Base-by-base conservation (phyloP, 2,888 invertebrate species). In the Eurytoma adleriae region DNA sequence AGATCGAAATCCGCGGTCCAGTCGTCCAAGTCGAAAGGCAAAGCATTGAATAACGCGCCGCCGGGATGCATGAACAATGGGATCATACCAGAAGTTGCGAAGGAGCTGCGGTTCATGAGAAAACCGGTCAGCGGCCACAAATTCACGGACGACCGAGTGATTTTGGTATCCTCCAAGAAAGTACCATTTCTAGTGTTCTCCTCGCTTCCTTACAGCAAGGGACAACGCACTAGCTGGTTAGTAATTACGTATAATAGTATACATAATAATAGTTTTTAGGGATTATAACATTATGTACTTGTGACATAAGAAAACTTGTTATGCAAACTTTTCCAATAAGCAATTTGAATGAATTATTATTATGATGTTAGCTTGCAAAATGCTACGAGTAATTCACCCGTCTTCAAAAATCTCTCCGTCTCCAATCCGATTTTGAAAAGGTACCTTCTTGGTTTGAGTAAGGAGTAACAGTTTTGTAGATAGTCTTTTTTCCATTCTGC, bases 131-230 rank as follows among this genome's bases (percentile, higher is more conserved):
- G 93, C 90, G 93, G 93, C 82, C 94, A 94, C 82, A 93, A 93
- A 85, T 95, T 95, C 87, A 94, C 93, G 88, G 95, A 96, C 90
- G 96, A 96, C 88, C 93, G 98, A 86, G 92, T 98, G 83, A 95
- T 96, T 78, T 93, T 98, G 91, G 94, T 96, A 57, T 95, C 96
- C 71, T 92, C 94, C 7, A 94, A 94, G 85, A 95, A 95, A 86
- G 94, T 95, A 78, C 98, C 98, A 54, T 95, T 97, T 91, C 93
- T 96, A 85, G 93, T 98, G 82, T 98, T 96, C 90, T 98, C 98
- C 57, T 94, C 96, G 76, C 94, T 98, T 88, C 97, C 98, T 54
- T 97, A 96, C 89, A 95, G 93, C 78, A 95, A 94, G 89, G 94
- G 93, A 85, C 91, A 93, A 81, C 93, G 94, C 80, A 93, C 91